Evolutionary conservation across 2,888 invertebrate species (phyloP), one percentile per base, ranked within the genome.

Genomic region (Diogma glabrata): DNA sequence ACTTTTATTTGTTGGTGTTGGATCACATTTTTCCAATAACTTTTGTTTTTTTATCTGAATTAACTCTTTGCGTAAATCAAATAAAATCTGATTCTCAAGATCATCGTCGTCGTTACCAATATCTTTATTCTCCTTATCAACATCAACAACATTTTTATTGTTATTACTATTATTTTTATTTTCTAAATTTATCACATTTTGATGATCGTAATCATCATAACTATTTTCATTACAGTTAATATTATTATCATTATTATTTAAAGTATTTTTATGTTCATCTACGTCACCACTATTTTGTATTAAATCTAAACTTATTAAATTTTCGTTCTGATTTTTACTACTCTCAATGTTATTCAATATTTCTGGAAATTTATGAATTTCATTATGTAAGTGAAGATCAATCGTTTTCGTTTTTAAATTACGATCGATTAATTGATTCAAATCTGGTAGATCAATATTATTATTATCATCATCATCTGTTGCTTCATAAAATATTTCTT

Each of bases 401-500:
- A 26, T 26, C 10, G 10, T 26, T 26, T 8, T 8, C 9, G 10
- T 10, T 8, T 30, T 30, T 12, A 26, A 19, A 28, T 26, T 19
- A 26, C 22, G 22, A 23, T 47, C 46, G 12, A 47, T 47, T 26
- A 47, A n/a, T 28, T 47, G 26, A 19, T 28, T 47, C 19, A 26
- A 47, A 47, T 47, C 26, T 24, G 43, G 43, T 23, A 26, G 19
- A 24, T 17, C 47, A 17, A 17, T 24, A 28, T 47, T n/a, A 16
- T 20, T 9, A 47, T 28, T 10, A 12, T 16, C 16, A 5, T 47
- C 12, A 4, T 47, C 46, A 16, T 46, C 47, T 10, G 47, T 30
- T 24, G 47, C 47, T 28, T 47, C 47, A 12, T 47, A 47, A 26
- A 47, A 47, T 17, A 26, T 26, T 24, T 47, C 46, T 24, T 24